A percentile compares a stretch with the other conserved stretches of the same genome.
These are phyloP conservation scores for Parnassius apollo DNA, from an alignment of 2,888 invertebrate species.

Conservation along the genomic window DNA sequence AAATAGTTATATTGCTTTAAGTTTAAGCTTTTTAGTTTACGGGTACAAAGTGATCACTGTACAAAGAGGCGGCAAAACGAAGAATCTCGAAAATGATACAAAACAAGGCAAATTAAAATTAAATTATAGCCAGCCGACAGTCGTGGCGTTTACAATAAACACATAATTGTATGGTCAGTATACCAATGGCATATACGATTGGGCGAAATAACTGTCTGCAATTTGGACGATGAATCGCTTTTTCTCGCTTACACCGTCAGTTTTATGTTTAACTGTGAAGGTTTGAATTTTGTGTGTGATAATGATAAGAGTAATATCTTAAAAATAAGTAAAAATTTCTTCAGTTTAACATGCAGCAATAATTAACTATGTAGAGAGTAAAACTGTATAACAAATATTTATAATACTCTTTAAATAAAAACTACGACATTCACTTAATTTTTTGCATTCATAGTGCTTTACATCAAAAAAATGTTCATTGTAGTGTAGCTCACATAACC, in stretches of 20 bases:
- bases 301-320: neutral
- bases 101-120: slow-evolving; percentile 79
- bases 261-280: slow-evolving; percentile 23
- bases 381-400: too few species aligned
- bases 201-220: slow-evolving; percentile 65
- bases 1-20: neutral
- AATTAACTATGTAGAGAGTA: too few species aligned
- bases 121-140: slow-evolving; percentile 77
- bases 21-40: slow-evolving; percentile 19
- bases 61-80: slow-evolving; percentile 60
- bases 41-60: slow-evolving; percentile 53
- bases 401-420: too few species aligned
- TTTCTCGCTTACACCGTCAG: slow-evolving; percentile 41
- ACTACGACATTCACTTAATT: too few species aligned
- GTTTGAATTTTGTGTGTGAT: slow-evolving; percentile 11
- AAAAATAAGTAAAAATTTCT: neutral
- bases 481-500: too few species aligned
- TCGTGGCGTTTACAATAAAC: slow-evolving; percentile 81
- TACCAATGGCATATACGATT: slow-evolving; percentile 74
- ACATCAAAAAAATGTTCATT: too few species aligned
- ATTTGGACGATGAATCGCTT: slow-evolving; percentile 56
- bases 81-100: slow-evolving; percentile 77
- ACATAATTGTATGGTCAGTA: slow-evolving; percentile 79
- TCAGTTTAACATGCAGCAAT: neutral
- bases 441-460: too few species aligned